phyloP scores from a whole-genome alignment of 2,888 invertebrate species.

The Pachymerium ferrugineum region DNA sequence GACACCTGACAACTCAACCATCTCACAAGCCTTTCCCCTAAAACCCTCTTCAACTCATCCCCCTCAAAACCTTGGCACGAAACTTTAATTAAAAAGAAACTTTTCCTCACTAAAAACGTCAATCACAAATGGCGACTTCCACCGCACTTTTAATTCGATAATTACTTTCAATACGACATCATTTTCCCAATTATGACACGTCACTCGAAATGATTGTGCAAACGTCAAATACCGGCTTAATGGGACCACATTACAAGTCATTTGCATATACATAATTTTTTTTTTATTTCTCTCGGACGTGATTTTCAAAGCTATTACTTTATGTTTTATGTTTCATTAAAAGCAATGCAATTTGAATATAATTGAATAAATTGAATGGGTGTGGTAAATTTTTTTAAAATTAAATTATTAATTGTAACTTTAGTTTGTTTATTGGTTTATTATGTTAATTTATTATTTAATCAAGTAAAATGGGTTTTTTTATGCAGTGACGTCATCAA shows the following conservation, averaged over 20 bases:
- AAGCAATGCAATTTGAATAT: neutral
- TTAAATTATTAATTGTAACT: neutral
- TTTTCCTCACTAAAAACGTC: neutral
- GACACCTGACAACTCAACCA: neutral
- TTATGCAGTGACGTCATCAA: conserved; percentile 4
- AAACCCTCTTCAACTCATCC: no score
- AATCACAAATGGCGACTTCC: neutral
- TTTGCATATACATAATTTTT: neutral
- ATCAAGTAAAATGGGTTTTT: no score
- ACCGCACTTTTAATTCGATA: neutral
- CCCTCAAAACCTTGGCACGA: no score
- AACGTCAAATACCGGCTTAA: neutral
- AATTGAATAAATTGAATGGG: conserved; percentile 7
- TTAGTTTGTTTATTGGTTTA: no score
- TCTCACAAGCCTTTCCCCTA: no score
- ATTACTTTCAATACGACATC: neutral
- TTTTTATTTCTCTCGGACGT: no score
- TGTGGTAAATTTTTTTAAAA: neutral
- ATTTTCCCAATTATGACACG: conserved; percentile 1
- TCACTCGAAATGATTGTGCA: conserved; percentile 13
- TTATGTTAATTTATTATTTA: no score
- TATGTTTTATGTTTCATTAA: neutral
- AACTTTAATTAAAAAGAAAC: neutral
- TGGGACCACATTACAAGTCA: neutral
- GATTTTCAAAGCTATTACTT: neutral